Base-by-base conservation (phyloP, 2,797 vertebrate species). In the Uromys caudimaculatus region DNA sequence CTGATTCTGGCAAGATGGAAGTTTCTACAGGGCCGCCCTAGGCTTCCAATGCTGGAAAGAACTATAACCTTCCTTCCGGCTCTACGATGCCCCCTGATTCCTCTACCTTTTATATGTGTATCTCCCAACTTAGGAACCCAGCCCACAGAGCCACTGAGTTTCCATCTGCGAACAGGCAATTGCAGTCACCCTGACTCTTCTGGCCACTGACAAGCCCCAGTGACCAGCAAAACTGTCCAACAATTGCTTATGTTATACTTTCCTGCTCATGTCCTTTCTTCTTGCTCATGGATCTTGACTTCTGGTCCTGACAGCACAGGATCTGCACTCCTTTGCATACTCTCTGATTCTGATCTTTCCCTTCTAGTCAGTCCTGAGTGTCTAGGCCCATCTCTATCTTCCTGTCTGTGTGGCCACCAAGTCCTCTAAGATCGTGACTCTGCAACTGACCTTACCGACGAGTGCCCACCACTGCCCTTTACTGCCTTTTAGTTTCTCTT, bases 111-210 rank as follows among this genome's bases (percentile, higher is more conserved):
- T 71, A 71, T 38, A 4, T 71, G 67, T 21, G n/a, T 21, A 38
- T 71, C 69, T 71, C 69, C 19, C 17, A 71, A 38, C 69, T 38
- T 21, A 71, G 69, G 38, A 38, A 38, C 3, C 69, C 17, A 38
- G 1, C 16, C 0, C 3, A 3, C 0, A 62, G 23, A 58, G 19
- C 19, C 24, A 10, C 35, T 17, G 56, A 0, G 6, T 7, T 29
- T 21, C 85, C n/a, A 16, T 35, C 12, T 44, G n/a, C 56, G 11
- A 8, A 6, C 7, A 29, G 0, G 3, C 5, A 38, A 2, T 52
- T 3, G 0, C 4, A 4, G 64, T 3, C 16, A 56, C 29, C 2
- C 2, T 58, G 96, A 41, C 47, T 79, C 81, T n/a, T 41, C 77
- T 16, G 24, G 90, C 23, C 41, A 29, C 44, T 0, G 21, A 78